These are phyloP conservation scores for Macropus fuliginosus DNA, from an alignment of 2,797 vertebrate species.

Conservation along the genomic window DNA sequence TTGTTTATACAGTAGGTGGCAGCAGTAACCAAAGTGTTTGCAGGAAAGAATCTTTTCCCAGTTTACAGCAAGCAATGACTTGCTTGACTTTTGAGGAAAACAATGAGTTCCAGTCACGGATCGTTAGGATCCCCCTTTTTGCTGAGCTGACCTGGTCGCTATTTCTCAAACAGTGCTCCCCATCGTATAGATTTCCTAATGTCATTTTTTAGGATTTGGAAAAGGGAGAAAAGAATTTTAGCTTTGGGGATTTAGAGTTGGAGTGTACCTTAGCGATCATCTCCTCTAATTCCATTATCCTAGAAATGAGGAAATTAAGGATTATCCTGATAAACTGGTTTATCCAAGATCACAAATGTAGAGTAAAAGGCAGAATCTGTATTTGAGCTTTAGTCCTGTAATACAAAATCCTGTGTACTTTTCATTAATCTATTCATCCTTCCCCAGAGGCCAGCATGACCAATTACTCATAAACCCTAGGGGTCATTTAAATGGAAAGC, in stretches of 20 bases:
- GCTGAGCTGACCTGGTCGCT: background rate
- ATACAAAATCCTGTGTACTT: background rate
- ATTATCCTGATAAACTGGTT: background rate
- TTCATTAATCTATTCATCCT: background rate
- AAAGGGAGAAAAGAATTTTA: background rate
- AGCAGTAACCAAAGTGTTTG: slow-evolving; percentile 52
- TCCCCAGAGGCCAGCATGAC: background rate
- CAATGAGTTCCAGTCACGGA: background rate
- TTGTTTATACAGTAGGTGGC: slow-evolving; percentile 80
- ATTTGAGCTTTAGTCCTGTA: background rate
- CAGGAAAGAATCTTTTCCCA: background rate
- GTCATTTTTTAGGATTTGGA: background rate
- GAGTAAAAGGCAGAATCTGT: background rate
- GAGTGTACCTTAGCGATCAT: background rate
- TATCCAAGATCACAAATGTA: background rate
- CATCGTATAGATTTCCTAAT: background rate
- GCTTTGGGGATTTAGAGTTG: background rate
- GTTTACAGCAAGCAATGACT: background rate
- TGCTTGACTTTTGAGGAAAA: background rate
- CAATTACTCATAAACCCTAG: background rate
- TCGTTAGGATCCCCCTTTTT: background rate
- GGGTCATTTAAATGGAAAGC: background rate
- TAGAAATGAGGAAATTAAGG: background rate
- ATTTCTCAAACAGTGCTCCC: background rate
- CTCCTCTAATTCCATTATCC: background rate